Conservation (phyloP, 2,888 invertebrate species). For the Trissoscelio sp. region DNA sequence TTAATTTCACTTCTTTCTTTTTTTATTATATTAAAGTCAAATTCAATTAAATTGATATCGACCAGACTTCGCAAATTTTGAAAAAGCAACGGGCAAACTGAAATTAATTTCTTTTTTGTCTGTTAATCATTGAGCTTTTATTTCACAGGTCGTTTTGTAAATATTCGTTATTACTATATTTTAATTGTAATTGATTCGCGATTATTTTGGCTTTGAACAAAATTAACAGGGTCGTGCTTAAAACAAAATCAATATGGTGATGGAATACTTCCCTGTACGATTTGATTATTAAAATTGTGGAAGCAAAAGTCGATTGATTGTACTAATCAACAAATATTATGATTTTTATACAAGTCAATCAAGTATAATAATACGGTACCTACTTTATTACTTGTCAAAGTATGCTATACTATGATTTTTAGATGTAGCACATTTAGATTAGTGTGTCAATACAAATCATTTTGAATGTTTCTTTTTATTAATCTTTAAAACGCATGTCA, state of each 20-base stretch:
- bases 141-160: slow-evolving; percentile 48
- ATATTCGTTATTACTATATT: no score
- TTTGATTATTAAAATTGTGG: slow-evolving; percentile 48
- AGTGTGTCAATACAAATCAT: slow-evolving; percentile 25
- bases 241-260: slow-evolving; percentile 75
- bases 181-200: slow-evolving; percentile 15
- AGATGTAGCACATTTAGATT: slow-evolving; percentile 72
- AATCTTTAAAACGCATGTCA: slow-evolving; percentile 42
- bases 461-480: slow-evolving; percentile 26
- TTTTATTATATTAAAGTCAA: no score
- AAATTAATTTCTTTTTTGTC: no score
- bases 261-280: slow-evolving; percentile 74
- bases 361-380: slow-evolving; percentile 78
- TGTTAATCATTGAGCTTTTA: slow-evolving; percentile 36
- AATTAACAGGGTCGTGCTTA: slow-evolving; percentile 55
- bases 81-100: no score
- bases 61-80: no score
- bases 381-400: slow-evolving; percentile 83
- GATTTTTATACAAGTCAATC: slow-evolving; percentile 69
- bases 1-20: no score
- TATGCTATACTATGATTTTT: slow-evolving; percentile 79
- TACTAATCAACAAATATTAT: slow-evolving; percentile 72
- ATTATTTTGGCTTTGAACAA: slow-evolving; percentile 45
- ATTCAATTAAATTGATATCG: no score
- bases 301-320: slow-evolving; percentile 50